Conservation (phyloP, 2,888 invertebrate species). For the Auanema sp. region DNA sequence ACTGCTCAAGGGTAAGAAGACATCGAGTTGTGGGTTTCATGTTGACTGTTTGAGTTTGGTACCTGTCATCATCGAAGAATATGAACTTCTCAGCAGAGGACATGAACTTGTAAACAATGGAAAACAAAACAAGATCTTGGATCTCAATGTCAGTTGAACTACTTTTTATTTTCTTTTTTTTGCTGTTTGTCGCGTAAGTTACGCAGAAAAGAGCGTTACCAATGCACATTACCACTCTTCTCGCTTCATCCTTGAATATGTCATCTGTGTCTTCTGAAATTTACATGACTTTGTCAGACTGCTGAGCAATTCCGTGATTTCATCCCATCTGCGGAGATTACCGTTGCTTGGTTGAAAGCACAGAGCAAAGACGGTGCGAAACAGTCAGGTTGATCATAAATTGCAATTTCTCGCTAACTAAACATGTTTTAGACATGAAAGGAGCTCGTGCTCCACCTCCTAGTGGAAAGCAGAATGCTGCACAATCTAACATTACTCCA, state of each 20-base stretch:
- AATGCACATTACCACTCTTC: too few species aligned
- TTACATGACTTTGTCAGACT: not conserved
- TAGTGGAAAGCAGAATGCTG: slow-evolving; percentile 15
- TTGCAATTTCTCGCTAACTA: not conserved
- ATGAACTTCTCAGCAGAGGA: slow-evolving; percentile 25
- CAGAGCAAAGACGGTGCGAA: not conserved
- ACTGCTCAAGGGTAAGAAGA: slow-evolving; percentile 7
- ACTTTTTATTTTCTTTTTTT: not conserved
- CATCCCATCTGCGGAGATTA: not conserved
- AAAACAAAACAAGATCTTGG: slow-evolving; percentile 21
- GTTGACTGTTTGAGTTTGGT: slow-evolving; percentile 8
- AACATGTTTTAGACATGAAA: not conserved
- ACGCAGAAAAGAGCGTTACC: too few species aligned
- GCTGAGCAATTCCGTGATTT: slow-evolving; percentile 11
- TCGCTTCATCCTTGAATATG: too few species aligned
- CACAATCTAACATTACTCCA: slow-evolving; percentile 22
- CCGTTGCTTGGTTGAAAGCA: slow-evolving; percentile 7
- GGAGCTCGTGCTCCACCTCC: slow-evolving; percentile 22
- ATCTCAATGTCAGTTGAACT: slow-evolving; percentile 10
- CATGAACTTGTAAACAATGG: slow-evolving; percentile 13
- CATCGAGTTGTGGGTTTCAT: not conserved
- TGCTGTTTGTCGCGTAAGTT: too few species aligned
- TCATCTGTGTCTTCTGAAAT: too few species aligned
- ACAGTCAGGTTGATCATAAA: not conserved
- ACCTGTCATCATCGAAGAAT: slow-evolving; percentile 26